Base-by-base conservation (phyloP, 2,888 invertebrate genomes). In the Tupiocoris notatus region DNA sequence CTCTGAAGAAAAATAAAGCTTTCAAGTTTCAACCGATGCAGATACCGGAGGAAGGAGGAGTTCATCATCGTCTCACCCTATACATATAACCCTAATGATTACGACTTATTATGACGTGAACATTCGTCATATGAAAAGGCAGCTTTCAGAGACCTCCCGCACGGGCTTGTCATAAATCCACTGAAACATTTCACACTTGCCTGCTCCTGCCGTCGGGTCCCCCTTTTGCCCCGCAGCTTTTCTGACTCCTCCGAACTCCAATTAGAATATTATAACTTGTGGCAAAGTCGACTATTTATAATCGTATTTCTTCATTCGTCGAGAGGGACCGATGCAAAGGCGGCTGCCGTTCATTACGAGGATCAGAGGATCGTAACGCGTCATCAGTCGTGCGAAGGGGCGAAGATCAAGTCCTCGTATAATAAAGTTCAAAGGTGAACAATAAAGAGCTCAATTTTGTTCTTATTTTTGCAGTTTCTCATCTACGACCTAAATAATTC, bases 181-280 rank as follows among this genome's bases (percentile, higher is more conserved):
- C 16, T n/a, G 59, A n/a, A 59, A 70, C 70, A 70, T 59, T 70
- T 70, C 70, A 59, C 70, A 70, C 70, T 70, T 70, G 58, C 70
- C 70, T 70, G 70, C 39, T 12, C 39, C 39, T 39, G 39, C n/a
- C n/a, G n/a, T n/a, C n/a, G 39, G 24, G 61, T 25, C 24, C 70
- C 66, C 59, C 70, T 70, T 23, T 22, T 22, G 22, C 22, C 22
- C 22, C n/a, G n/a, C n/a, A 12, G 3, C 39, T 39, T 39, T 39
- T 39, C 39, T 12, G 39, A 39, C 39, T 39, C 39, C 39, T 39
- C 39, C 39, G 39, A n/a, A 54, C 67, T 57, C 57, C 24, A 70
- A 70, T 70, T 70, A 59, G 59, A 70, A 70, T 70, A 70, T 70
- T 70, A 70, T 54, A 25, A 58, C 61, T 59, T 59, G 22, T 70